A percentile compares a stretch with the other conserved stretches of the same genome.
Conservation (phyloP, 2,797 vertebrate species). For the Lutjanus argentimaculatus region DNA sequence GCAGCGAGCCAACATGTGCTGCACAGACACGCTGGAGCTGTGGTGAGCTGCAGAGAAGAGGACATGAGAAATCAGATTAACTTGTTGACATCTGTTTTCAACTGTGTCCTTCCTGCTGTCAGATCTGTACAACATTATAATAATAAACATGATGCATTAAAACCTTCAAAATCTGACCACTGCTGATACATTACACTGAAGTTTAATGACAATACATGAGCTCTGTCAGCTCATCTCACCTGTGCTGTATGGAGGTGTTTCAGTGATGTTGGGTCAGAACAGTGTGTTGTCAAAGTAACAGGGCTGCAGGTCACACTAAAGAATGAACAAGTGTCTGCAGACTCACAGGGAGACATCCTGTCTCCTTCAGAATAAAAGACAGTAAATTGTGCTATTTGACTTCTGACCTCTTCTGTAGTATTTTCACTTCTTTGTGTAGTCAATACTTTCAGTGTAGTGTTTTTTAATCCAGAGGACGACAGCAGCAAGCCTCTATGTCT, state of each 20-base stretch:
- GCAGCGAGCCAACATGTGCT: constrained; percentile 87
- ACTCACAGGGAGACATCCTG: background rate
- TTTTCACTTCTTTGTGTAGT: too few species aligned
- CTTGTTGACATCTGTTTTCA: background rate
- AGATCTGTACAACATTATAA: background rate
- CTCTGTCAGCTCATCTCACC: constrained; percentile 57
- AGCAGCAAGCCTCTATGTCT: background rate
- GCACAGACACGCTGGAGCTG: constrained; percentile 87
- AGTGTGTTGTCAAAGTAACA: constrained; percentile 91
- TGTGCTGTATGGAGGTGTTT: constrained; percentile 77
- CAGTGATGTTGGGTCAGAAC: constrained; percentile 90
- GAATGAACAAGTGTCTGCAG: too few species aligned
- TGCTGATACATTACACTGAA: background rate
- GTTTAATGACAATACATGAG: background rate
- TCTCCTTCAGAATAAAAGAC: too few species aligned
- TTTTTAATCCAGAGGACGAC: too few species aligned
- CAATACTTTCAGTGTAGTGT: too few species aligned
- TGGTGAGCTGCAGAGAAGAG: constrained; percentile 81
- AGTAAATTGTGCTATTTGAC: background rate
- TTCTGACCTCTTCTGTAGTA: background rate
- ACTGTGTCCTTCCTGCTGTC: background rate
- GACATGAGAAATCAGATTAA: too few species aligned
- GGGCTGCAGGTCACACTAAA: constrained; percentile 73
- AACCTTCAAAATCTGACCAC: background rate
- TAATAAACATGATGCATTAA: too few species aligned